Percentiles rank a stretch among this genome's conserved stretches.
Conservation (phyloP, 92 coral and sea anemone genomes). For the Epizoanthus illoricatus region DNA sequence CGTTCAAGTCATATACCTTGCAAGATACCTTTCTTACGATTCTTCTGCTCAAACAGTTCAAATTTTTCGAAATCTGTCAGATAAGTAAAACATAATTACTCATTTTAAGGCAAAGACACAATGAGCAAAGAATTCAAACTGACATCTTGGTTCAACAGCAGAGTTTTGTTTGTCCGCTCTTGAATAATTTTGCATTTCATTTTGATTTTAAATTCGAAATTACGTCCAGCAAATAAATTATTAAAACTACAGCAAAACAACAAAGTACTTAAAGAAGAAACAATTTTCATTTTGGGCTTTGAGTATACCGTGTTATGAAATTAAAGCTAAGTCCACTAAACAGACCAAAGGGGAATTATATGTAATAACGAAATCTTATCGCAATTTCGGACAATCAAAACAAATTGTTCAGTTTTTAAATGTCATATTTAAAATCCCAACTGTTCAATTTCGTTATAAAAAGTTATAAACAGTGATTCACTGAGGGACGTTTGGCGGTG, state of each 20-base stretch:
- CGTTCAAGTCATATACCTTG: background rate
- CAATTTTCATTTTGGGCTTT: background rate
- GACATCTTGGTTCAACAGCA: background rate
- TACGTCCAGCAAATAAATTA: conserved; percentile 27
- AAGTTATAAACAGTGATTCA: conserved; percentile 4
- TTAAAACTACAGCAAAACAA: conserved; percentile 14
- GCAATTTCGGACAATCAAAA: background rate
- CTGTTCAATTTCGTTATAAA: background rate
- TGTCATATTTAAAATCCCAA: background rate
- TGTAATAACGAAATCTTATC: background rate
- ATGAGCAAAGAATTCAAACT: background rate
- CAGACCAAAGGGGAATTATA: too few species aligned
- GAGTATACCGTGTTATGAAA: background rate
- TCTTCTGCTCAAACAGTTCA: background rate
- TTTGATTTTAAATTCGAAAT: conserved; percentile 34
- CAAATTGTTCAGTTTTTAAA: background rate
- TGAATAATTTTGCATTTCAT: conserved; percentile 70
- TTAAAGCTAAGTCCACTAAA: background rate
- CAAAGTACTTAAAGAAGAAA: background rate
- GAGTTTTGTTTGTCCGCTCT: conserved; percentile 19
- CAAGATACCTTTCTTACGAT: background rate
- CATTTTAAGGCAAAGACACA: conserved; percentile 1
- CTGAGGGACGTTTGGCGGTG: background rate
- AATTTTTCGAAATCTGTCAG: background rate
- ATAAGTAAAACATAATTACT: background rate